Percentiles rank a stretch among this genome's conserved stretches.
Evolutionary conservation across 2,888 invertebrate species (phyloP).

Genomic region (Archips xylosteana): DNA sequence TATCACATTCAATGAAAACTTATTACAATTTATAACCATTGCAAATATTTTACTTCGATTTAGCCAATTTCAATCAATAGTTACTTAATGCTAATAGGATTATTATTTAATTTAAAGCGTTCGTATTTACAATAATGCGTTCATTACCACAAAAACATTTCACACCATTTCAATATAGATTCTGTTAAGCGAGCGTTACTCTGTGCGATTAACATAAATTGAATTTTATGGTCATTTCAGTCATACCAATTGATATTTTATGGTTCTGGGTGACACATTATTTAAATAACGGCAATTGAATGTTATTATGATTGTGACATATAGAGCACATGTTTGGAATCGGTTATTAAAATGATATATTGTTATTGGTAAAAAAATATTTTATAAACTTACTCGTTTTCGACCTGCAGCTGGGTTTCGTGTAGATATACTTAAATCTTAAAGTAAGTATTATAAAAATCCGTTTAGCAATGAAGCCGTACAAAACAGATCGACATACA

Average conservation of each 20-base stretch:
- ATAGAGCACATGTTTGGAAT: conserved; percentile 12
- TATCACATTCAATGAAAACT: no score
- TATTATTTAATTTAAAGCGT: not conserved
- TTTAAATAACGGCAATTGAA: conserved; percentile 16
- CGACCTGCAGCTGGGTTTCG: no score
- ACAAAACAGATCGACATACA: no score
- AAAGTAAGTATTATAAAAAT: not conserved
- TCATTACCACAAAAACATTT: not conserved
- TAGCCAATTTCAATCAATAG: not conserved
- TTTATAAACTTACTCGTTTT: not conserved
- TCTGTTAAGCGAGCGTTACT: conserved; percentile 18
- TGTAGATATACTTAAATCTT: no score
- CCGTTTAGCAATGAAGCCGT: not conserved
- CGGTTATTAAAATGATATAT: not conserved
- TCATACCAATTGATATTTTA: conserved; percentile 23
- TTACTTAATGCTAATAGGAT: not conserved
- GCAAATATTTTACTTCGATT: not conserved
- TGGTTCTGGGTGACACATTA: conserved; percentile 13
- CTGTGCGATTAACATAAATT: conserved; percentile 18
- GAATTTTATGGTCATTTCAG: conserved; percentile 25
- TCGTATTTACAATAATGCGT: not conserved
- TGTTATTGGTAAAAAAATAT: not conserved
- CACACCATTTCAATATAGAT: conserved; percentile 6
- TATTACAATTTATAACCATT: no score
- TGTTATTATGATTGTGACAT: conserved; percentile 16